Evolutionary conservation across 2,113 vertebrate genomes (phyloP).

Genomic region (Eleginops maclovinus): DNA sequence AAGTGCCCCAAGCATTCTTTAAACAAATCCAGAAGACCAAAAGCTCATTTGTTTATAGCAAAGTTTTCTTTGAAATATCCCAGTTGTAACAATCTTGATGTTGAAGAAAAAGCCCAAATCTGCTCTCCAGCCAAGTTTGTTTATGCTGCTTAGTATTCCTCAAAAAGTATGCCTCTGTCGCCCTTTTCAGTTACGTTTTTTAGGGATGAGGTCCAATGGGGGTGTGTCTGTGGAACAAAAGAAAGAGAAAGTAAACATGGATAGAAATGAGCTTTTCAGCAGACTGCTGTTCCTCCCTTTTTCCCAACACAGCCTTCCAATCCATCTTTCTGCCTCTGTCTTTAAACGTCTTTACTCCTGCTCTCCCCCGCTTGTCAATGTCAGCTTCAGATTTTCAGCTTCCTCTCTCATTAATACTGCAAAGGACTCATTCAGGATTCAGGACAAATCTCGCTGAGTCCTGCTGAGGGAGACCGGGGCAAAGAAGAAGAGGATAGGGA

Average conservation of each 20-base stretch:
- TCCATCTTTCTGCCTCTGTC: conserved; percentile 48
- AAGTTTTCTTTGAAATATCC: conserved; percentile 34
- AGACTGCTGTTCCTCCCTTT: conserved; percentile 14
- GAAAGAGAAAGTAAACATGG: conserved; percentile 50
- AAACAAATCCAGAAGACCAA: conserved; percentile 35
- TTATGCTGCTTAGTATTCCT: conserved; percentile 42
- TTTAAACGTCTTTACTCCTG: conserved; percentile 37
- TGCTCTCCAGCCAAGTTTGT: conserved; percentile 28
- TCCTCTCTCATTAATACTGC: conserved; percentile 71
- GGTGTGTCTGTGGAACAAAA: conserved; percentile 59
- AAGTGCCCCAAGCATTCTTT: conserved; percentile 29
- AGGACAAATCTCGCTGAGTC: conserved; percentile 53
- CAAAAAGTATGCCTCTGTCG: conserved; percentile 26
- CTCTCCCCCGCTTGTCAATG: conserved; percentile 38
- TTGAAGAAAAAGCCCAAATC: conserved; percentile 17
- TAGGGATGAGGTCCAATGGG: conserved; percentile 29
- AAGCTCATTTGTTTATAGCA: conserved; percentile 24
- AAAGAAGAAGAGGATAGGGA: conserved; percentile 13
- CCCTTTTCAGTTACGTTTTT: conserved; percentile 49
- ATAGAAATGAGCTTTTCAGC: conserved; percentile 47
- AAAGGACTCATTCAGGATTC: conserved; percentile 65
- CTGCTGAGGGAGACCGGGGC: conserved; percentile 49
- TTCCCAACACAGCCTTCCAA: conserved; percentile 38
- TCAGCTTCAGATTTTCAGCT: conserved; percentile 57
- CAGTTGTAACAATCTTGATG: conserved; percentile 43